A percentile compares a stretch with the other conserved stretches of the same genome.
These are phyloP conservation scores for Colinus virginianus DNA, from an alignment of 2,113 vertebrate species.

Conservation along the genomic window DNA sequence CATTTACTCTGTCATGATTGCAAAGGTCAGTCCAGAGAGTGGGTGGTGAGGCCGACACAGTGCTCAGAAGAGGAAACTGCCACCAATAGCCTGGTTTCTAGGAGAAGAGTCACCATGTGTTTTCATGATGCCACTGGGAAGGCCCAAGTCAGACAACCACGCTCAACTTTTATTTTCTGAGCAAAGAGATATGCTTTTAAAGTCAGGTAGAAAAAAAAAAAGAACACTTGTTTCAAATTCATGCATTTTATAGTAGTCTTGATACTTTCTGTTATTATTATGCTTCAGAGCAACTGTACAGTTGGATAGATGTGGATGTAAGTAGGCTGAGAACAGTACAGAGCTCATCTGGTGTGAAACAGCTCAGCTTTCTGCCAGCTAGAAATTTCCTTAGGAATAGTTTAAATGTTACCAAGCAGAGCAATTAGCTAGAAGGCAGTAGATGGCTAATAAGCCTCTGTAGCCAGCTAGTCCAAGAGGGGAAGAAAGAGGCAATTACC, in stretches of 20 bases:
- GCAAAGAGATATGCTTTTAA: not conserved
- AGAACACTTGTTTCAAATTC: not conserved
- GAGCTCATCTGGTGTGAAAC: not conserved
- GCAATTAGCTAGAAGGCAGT: not conserved
- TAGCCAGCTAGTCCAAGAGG: not conserved
- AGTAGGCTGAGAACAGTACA: not conserved
- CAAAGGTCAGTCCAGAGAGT: slow-evolving; percentile 83
- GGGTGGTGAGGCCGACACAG: not conserved
- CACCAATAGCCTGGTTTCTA: not conserved
- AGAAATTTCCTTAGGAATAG: not conserved
- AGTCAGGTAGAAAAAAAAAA: not conserved
- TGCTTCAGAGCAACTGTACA: not conserved
- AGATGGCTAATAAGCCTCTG: not conserved
- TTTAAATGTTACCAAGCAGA: not conserved
- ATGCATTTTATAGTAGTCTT: not conserved
- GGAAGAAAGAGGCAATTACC: not conserved
- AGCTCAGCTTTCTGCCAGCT: not conserved
- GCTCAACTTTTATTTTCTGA: not conserved
- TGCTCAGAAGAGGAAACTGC: not conserved
- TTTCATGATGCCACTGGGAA: not conserved
- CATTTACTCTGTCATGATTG: slow-evolving; percentile 96
- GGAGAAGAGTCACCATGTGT: not conserved
- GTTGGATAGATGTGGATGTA: not conserved
- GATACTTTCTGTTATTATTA: not conserved
- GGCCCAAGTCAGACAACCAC: not conserved